Percentiles rank a stretch among this genome's conserved stretches.
These are phyloP conservation scores for Bombus picipes DNA, from an alignment of 1,140 invertebrate species.

Conservation along the genomic window DNA sequence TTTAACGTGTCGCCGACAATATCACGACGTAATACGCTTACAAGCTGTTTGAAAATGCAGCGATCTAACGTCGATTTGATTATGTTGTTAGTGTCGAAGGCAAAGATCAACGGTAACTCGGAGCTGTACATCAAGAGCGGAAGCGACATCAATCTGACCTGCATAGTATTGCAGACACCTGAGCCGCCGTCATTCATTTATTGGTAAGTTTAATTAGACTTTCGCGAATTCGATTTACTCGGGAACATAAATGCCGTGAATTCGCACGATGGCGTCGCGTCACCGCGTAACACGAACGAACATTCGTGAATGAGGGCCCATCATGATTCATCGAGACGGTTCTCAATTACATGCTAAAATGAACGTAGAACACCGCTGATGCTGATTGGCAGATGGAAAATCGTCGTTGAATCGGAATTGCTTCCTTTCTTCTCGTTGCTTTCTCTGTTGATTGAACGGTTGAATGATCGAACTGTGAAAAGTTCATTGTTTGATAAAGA, in stretches of 20 bases:
- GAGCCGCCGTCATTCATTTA: conserved; percentile 95
- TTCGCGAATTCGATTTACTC: conserved; percentile 36
- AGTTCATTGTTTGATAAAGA: conserved; percentile 26
- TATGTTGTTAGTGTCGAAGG: conserved; percentile 91
- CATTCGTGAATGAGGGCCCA: not conserved
- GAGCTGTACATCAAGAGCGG: conserved; percentile 94
- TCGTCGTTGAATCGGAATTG: conserved; percentile 22
- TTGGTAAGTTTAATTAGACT: conserved; percentile 84
- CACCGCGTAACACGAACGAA: conserved; percentile 1
- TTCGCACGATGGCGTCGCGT: not conserved
- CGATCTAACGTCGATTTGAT: conserved; percentile 24
- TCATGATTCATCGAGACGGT: conserved; percentile 29
- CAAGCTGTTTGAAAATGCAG: no score
- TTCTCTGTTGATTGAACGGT: conserved; percentile 16
- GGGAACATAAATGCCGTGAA: conserved; percentile 24
- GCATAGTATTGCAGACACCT: conserved; percentile 92
- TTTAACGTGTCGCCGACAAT: no score
- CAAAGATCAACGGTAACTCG: conserved; percentile 92
- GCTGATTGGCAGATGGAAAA: conserved; percentile 33
- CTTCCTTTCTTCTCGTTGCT: not conserved
- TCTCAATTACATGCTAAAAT: conserved; percentile 42
- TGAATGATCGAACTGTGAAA: conserved; percentile 18
- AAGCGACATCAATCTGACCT: conserved; percentile 95
- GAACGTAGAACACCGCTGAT: conserved; percentile 4
- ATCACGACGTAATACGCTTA: no score